Percentiles rank a stretch among this genome's conserved stretches.
phyloP scores from a whole-genome alignment of 2,113 vertebrate genomes.

The Corvus moneduloides region DNA sequence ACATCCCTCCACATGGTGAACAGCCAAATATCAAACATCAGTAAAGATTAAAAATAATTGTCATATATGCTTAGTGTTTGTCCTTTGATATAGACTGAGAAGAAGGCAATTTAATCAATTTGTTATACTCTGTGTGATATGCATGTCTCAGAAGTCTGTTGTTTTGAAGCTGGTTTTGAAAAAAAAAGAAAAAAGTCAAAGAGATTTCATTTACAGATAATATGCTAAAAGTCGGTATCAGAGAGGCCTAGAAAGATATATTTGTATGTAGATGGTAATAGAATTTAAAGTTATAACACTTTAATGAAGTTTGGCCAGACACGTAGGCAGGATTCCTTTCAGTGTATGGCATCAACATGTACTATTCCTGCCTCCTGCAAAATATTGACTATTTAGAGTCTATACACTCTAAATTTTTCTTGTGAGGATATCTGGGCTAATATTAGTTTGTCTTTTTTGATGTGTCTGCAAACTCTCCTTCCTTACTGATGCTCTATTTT shows the following conservation, averaged over 20 bases:
- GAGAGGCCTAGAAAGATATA: not conserved
- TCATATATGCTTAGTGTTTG: not conserved
- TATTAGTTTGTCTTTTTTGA: not conserved
- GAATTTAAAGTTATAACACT: not conserved
- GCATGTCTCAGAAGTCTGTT: conserved; percentile 45
- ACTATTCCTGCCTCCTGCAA: not conserved
- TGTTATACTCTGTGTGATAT: conserved; percentile 25
- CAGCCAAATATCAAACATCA: conserved; percentile 1
- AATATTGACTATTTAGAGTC: not conserved
- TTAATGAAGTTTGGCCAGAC: not conserved
- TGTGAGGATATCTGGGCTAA: not conserved
- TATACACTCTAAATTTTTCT: not conserved
- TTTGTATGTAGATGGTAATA: not conserved
- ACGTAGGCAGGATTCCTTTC: not conserved
- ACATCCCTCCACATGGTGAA: not conserved
- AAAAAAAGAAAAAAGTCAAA: not conserved
- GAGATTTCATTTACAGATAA: conserved; percentile 51
- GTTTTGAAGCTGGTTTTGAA: conserved; percentile 44
- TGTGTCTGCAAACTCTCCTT: not conserved
- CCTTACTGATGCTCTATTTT: not conserved
- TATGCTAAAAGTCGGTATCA: not conserved
- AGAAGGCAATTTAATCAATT: conserved; percentile 51
- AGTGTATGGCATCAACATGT: not conserved
- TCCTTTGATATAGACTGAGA: conserved; percentile 40
- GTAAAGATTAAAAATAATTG: conserved; percentile 22